Evolutionary conservation across 2,113 vertebrate species (phyloP).

Genomic region (Macaca mulatta): DNA sequence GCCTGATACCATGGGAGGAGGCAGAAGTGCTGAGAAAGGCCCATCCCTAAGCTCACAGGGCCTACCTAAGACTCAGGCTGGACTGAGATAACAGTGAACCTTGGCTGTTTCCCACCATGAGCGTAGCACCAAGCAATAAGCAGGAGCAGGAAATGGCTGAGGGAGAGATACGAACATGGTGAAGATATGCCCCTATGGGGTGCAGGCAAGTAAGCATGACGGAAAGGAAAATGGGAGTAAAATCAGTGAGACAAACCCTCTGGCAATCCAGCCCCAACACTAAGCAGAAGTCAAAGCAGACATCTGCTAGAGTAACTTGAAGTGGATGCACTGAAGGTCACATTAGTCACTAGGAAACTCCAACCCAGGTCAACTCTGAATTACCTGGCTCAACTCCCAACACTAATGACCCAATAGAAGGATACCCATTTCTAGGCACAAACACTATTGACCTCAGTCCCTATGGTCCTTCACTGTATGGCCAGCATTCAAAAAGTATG

Average conservation of each 20-base stretch:
- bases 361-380: neutral
- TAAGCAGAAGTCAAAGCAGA: neutral
- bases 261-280: neutral
- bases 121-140: neutral
- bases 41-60: neutral
- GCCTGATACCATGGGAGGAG: neutral
- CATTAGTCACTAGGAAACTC: neutral
- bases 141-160: neutral
- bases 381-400: neutral
- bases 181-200: neutral
- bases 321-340: neutral
- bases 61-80: neutral
- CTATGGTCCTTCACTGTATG: neutral
- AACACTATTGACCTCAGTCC: neutral
- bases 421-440: neutral
- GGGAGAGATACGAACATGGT: neutral
- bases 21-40: neutral
- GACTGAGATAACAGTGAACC: neutral
- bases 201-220: neutral
- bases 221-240: neutral
- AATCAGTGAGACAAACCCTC: neutral
- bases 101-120: neutral
- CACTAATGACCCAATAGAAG: neutral
- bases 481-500: neutral
- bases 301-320: neutral